Evolutionary conservation across 2,797 vertebrate species (phyloP).

Genomic region (Cynopterus sphinx): DNA sequence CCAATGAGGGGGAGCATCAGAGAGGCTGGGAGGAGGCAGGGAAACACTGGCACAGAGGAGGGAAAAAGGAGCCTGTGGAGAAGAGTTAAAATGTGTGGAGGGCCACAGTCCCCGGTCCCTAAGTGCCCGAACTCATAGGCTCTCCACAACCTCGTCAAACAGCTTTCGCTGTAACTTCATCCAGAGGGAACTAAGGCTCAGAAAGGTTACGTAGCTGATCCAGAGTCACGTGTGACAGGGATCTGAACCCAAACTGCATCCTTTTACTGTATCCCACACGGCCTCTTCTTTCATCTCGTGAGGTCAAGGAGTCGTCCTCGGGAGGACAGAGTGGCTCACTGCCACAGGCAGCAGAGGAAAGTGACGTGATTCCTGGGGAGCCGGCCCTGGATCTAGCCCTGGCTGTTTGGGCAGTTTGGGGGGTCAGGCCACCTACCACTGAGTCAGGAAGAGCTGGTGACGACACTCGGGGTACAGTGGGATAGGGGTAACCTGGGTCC

Average conservation of each 20-base stretch:
- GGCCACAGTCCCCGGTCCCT: no score
- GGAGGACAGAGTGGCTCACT: neutral
- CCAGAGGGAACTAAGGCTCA: neutral
- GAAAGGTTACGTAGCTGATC: neutral
- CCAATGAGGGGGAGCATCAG: fast-evolving
- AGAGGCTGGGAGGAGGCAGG: neutral
- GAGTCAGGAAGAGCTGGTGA: no score
- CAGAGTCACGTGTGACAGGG: neutral
- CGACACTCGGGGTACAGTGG: neutral
- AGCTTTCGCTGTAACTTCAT: neutral
- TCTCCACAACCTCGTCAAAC: neutral
- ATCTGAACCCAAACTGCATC: neutral
- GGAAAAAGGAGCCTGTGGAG: neutral
- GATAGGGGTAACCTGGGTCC: neutral
- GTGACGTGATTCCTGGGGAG: neutral
- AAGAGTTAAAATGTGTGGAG: neutral
- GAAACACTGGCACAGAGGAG: neutral
- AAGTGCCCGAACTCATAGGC: neutral
- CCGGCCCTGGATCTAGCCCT: neutral
- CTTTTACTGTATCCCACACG: neutral
- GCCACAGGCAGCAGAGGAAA: neutral
- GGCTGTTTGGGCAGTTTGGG: neutral
- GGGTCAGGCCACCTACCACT: neutral
- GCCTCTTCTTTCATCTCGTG: neutral
- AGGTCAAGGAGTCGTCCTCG: neutral